Conservation (phyloP, 2,888 invertebrate genomes). For the Teinopalpus imperialis region DNA sequence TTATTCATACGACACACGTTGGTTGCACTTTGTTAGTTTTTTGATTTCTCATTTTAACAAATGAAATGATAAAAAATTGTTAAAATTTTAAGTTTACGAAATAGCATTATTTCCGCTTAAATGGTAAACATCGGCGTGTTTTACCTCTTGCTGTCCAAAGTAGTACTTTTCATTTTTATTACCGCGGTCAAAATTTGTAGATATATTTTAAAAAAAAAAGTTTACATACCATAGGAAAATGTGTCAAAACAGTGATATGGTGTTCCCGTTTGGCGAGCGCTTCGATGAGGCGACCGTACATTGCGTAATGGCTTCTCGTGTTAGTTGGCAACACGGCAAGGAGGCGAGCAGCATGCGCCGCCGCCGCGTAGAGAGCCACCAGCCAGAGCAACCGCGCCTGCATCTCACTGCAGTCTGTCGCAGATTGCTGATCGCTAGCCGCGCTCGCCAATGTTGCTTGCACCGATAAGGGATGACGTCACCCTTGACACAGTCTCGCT, state of each 20-base stretch:
- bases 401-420: slow-evolving; percentile 62
- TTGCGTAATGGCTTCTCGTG: slow-evolving; percentile 78
- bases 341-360: slow-evolving; percentile 59
- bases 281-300: slow-evolving; percentile 72
- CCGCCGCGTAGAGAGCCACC: slow-evolving; percentile 46
- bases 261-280: slow-evolving; percentile 66
- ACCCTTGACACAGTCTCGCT: slow-evolving; percentile 26
- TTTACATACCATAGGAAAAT: slow-evolving; percentile 72
- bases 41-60: no score
- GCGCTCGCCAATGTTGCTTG: slow-evolving; percentile 30
- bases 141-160: no score
- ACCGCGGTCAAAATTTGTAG: no score
- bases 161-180: no score
- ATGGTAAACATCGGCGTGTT: no score
- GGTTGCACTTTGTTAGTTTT: no score
- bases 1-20: no score
- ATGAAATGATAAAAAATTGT: no score
- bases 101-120: no score
- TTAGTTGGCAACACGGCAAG: slow-evolving; percentile 75
- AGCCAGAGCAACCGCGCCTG: slow-evolving; percentile 59
- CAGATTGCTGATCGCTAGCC: slow-evolving; percentile 46
- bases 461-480: slow-evolving; percentile 48
- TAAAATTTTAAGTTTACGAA: no score
- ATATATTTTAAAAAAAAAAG: slow-evolving; percentile 10
- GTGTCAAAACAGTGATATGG: slow-evolving; percentile 71